Evolutionary conservation across 2,113 vertebrate genomes (phyloP).

Genomic region (Sorex fumeus): DNA sequence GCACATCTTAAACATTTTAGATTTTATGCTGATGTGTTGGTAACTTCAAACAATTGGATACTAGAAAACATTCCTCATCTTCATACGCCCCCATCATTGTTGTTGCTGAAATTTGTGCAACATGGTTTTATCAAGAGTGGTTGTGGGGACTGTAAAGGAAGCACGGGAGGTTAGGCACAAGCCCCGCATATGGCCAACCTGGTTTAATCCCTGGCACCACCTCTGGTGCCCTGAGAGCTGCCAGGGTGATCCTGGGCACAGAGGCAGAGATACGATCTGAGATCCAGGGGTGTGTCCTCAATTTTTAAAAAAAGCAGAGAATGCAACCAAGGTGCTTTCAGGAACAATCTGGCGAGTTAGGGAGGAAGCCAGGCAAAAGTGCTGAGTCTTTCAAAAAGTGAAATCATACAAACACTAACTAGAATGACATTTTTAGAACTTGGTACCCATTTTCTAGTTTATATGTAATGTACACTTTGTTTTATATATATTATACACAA

Average conservation of each 20-base stretch:
- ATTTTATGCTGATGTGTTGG: neutral
- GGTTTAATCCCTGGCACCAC: too few species aligned
- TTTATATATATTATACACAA: neutral
- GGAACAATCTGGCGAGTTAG: neutral
- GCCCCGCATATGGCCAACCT: too few species aligned
- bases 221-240: too few species aligned
- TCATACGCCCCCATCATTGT: accelerated
- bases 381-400: neutral
- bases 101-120: neutral
- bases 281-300: too few species aligned
- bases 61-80: neutral
- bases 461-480: neutral
- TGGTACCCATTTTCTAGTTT: neutral
- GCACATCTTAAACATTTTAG: neutral
- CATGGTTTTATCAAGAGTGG: neutral
- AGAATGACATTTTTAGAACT: neutral
- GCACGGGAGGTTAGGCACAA: too few species aligned
- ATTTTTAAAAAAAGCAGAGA: too few species aligned
- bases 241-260: too few species aligned
- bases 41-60: neutral
- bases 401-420: neutral
- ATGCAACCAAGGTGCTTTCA: neutral
- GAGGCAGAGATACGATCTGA: too few species aligned
- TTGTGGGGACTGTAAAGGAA: too few species aligned
- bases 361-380: neutral